Evolutionary conservation across 2,888 invertebrate genomes (phyloP).

Genomic region (Drosophila mercatorum): DNA sequence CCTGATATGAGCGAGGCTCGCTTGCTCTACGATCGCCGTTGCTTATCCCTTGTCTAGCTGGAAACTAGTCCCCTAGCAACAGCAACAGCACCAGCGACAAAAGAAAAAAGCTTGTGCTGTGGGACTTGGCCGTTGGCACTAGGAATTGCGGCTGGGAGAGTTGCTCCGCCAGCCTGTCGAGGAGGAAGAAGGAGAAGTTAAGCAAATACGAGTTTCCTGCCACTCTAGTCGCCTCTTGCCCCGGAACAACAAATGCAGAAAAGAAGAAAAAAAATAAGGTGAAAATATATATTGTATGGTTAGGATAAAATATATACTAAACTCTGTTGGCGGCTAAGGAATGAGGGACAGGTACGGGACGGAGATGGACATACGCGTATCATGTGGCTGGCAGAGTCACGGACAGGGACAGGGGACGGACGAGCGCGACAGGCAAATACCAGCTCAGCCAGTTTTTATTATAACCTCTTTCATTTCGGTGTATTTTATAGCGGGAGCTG

Average conservation of each 20-base stretch:
- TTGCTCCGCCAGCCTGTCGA: slow-evolving; percentile 30
- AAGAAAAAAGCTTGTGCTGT: slow-evolving; percentile 20
- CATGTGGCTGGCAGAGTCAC: slow-evolving; percentile 54
- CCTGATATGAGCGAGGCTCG: slow-evolving; percentile 9
- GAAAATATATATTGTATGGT: slow-evolving; percentile 48
- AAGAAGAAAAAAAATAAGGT: slow-evolving; percentile 15
- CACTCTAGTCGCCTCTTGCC: slow-evolving; percentile 21
- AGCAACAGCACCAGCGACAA: slow-evolving; percentile 36
- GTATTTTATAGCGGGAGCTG: slow-evolving; percentile 39
- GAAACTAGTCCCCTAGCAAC: slow-evolving; percentile 63
- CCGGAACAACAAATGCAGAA: slow-evolving; percentile 54
- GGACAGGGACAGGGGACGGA: slow-evolving; percentile 36
- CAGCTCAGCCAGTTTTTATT: slow-evolving; percentile 78
- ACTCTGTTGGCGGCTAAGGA: slow-evolving; percentile 26
- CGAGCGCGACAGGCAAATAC: slow-evolving; percentile 74
- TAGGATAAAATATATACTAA: slow-evolving; percentile 52
- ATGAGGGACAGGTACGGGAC: slow-evolving; percentile 33
- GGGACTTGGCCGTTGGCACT: slow-evolving; percentile 19
- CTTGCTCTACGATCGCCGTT: slow-evolving; percentile 7
- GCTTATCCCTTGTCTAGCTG: slow-evolving; percentile 25
- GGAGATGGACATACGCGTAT: slow-evolving; percentile 29
- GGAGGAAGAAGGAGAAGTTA: slow-evolving; percentile 45
- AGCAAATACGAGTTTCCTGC: slow-evolving; percentile 73
- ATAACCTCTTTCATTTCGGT: slow-evolving; percentile 28
- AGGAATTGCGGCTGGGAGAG: slow-evolving; percentile 32